Evolutionary conservation across 1,140 invertebrate species (phyloP), one percentile per base, ranked within the genome.

Genomic region (Camponotus vicinus): DNA sequence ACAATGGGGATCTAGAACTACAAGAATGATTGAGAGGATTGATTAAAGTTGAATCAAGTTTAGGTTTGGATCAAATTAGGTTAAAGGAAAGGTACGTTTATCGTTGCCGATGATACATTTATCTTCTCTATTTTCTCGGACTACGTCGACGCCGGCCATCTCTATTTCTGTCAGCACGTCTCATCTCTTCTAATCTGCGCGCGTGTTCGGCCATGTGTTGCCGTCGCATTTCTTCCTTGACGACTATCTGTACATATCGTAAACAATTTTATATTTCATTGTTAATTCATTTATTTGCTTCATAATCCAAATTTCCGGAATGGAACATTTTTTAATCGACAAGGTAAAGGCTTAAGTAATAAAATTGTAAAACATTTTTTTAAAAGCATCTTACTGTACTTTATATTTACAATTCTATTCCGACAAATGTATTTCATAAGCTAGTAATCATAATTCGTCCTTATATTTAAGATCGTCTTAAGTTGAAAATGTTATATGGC

Each of bases 151-250:
- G 94, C 45, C 94, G 93, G 32, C 89, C 80, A 61, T 95, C 93
- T 61, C 94, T 92, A 88, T 89, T 88, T 91, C 94, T 92, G 80
- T 95, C 94, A 37, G 93, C 94, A 89, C 95, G 95, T 87, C 96
- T 96, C 93, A 97, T 96, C 94, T 98, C 97, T 93, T 97, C 97
- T 90, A 97, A 92, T 90, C 97, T 96, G 69, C 97, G 96, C 92
- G 98, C 97, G 89, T 98, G 97, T 94, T 98, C 98, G 45, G 97
- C 97, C 96, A 98, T 97, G 91, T 98, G 97, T 92, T 98, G 97
- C 70, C 97, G 96, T 70, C 98, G 95, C 95, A 98, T 97, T 93
- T 98, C 97, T 95, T 98, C 98, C 94, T 98, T 98, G 89, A 98
- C 96, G 78, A 97, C 97, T 93, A 98, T 98, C 98, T 98, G 92